Evolutionary conservation across 2,797 vertebrate genomes (phyloP).

Genomic region (Microctenopoma steveboyesi): DNA sequence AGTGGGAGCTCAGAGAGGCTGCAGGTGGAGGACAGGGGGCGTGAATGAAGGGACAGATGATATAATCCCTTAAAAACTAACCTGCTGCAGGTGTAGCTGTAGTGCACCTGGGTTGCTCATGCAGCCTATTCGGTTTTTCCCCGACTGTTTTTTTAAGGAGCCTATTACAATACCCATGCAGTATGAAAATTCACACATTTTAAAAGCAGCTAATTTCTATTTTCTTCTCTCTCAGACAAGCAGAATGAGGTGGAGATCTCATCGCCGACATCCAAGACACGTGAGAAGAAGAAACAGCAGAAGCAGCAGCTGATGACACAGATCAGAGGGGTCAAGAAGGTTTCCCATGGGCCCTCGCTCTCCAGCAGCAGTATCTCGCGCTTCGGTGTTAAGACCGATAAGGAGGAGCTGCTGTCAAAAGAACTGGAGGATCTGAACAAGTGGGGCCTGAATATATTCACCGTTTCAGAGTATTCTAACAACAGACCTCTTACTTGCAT

Average conservation of each 20-base stretch:
- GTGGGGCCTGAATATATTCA: constrained; percentile 99
- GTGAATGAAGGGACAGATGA: constrained; percentile 51
- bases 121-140: neutral
- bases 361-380: constrained; percentile 93
- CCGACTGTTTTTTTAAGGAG: neutral
- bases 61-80: constrained; percentile 28
- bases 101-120: constrained; percentile 23
- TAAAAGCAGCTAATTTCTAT: neutral
- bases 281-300: constrained; percentile 96
- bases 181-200: neutral
- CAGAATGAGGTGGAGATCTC: constrained; percentile 99
- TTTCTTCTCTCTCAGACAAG: constrained; percentile 85
- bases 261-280: constrained; percentile 93
- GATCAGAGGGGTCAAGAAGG: constrained; percentile 97
- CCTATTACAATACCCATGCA: neutral
- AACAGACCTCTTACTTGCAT: constrained; percentile 96
- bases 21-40: constrained; percentile 42
- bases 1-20: constrained; percentile 40
- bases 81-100: constrained; percentile 42
- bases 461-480: constrained; percentile 93
- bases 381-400: constrained; percentile 95
- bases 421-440: constrained; percentile 98
- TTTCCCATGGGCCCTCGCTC: constrained; percentile 93
- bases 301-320: constrained; percentile 97
- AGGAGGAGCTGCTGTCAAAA: constrained; percentile 95